Evolutionary conservation across 37 sponge, comb jelly and placozoan genomes (phyloP), one percentile per base, ranked within the genome.

Genomic region (Geodia barretti): DNA sequence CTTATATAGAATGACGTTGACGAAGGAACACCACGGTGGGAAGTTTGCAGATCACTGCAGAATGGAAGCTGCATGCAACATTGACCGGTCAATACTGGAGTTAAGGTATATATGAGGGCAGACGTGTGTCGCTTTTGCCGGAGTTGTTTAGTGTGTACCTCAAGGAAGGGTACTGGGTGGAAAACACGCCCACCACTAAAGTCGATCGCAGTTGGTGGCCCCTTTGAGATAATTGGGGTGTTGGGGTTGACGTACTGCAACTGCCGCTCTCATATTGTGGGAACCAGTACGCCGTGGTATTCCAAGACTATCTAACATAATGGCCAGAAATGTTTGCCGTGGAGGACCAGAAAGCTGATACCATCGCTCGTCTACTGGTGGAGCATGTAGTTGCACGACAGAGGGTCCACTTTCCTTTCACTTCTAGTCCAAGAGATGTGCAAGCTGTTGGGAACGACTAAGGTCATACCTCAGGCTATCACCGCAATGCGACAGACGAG

Each of bases 181-280:
- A 1, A 60, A 39, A 4, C n/a, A 20, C 36, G 76, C 17, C 78
- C 83, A 39, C 78, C 70, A 1, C 61, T 88, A 14, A 34, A 28
- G 28, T 83, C 82, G 2, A 88, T 81, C 21, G 78, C 88, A n/a
- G 83, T 88, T 39, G 76, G 70, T 5, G 86, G 80, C 17, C 73
- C 86, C 4, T 86, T 79, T 54, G 74, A 85, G 63, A 35, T n/a
- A n/a, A n/a, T n/a, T n/a, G n/a, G n/a, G 21, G 68, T 65, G 78
- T 87, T 11, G 89, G 78, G 3, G 79, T 88, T 26, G 89, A 88
- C 73, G 89, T 88, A 36, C 64, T 77, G 14, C 74, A 83, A 23
- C 62, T 84, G 24, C 84, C 84, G 0, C 62, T 25, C 41, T 64
- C 90, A 29, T 24, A 17, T 33, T 17, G 25, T 14, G 65, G 89